Evolutionary conservation across 2,888 invertebrate species (phyloP).

Genomic region (Cistogaster globosa): DNA sequence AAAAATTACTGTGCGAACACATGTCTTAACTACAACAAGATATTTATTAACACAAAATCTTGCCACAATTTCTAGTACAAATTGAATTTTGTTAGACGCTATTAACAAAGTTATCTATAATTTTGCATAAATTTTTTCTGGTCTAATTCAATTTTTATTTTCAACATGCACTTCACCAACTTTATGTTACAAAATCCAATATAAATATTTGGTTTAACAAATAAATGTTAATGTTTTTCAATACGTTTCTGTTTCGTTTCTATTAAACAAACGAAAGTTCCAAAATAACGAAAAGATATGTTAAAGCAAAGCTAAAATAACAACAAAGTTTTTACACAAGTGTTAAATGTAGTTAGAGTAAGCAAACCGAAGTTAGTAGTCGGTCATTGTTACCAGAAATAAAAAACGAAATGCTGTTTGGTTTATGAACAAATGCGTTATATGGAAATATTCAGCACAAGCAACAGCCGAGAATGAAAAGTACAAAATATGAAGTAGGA

Average conservation of each 20-base stretch:
- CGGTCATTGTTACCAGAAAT: constrained; percentile 24
- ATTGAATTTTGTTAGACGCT: too few relatives aligned
- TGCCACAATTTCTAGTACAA: too few relatives aligned
- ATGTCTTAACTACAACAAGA: too few relatives aligned
- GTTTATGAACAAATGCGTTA: constrained; percentile 59
- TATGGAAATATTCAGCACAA: constrained; percentile 44
- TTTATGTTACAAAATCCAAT: constrained; percentile 1
- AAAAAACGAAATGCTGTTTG: constrained; percentile 54
- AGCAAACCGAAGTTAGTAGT: constrained; percentile 32
- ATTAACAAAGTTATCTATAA: background rate
- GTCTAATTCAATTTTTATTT: constrained; percentile 49
- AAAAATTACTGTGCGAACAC: too few relatives aligned
- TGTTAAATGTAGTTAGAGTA: constrained; percentile 30
- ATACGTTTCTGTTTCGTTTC: constrained; percentile 4
- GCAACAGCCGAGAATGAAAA: constrained; percentile 9
- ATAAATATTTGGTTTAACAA: constrained; percentile 46
- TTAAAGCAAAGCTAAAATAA: constrained; percentile 46
- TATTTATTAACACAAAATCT: too few relatives aligned
- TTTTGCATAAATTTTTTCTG: constrained; percentile 53
- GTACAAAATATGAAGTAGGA: constrained; percentile 3
- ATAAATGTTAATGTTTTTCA: constrained; percentile 44
- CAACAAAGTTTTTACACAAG: constrained; percentile 51
- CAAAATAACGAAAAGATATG: constrained; percentile 24
- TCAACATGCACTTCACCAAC: constrained; percentile 21
- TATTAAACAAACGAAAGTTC: constrained; percentile 13